phyloP scores from a whole-genome alignment of 2,113 vertebrate genomes.

The Sylvia atricapilla region DNA sequence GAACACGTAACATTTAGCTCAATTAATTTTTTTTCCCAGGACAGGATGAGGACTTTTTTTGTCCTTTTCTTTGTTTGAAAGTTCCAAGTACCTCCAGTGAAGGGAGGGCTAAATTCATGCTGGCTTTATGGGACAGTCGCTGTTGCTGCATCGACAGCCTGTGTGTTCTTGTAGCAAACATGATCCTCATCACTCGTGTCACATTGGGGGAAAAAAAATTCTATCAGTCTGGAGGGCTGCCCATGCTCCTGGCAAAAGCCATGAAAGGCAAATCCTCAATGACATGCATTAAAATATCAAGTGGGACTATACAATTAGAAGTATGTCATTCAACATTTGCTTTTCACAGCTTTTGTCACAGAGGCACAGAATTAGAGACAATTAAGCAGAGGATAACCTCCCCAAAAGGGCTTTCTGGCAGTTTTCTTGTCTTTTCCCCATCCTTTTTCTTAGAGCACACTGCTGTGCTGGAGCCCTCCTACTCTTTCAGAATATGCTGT shows the following conservation, averaged over 20 bases:
- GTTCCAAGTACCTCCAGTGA: not conserved
- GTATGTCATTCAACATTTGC: slow-evolving; percentile 3
- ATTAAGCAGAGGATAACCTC: slow-evolving; percentile 20
- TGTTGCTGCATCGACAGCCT: not conserved
- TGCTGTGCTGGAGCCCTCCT: not conserved
- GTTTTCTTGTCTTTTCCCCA: not conserved
- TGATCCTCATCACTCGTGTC: not conserved
- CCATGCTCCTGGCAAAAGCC: slow-evolving; percentile 61
- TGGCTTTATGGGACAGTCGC: not conserved
- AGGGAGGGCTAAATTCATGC: not conserved
- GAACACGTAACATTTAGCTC: not conserved
- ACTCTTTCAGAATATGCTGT: not conserved
- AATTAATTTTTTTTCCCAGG: not conserved
- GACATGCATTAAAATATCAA: slow-evolving; percentile 70
- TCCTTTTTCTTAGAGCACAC: not conserved
- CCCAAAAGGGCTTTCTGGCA: not conserved
- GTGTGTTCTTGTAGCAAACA: not conserved
- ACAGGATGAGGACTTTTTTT: not conserved
- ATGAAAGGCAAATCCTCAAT: slow-evolving; percentile 65
- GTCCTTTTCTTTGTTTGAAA: not conserved
- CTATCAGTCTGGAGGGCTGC: slow-evolving; percentile 68
- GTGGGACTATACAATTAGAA: slow-evolving; percentile 56
- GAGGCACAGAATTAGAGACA: not conserved
- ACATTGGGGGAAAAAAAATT: not conserved
- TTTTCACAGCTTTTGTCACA: not conserved